These are phyloP conservation scores for Calameuta pallipes DNA, from an alignment of 2,888 invertebrate species.

Conservation along the genomic window DNA sequence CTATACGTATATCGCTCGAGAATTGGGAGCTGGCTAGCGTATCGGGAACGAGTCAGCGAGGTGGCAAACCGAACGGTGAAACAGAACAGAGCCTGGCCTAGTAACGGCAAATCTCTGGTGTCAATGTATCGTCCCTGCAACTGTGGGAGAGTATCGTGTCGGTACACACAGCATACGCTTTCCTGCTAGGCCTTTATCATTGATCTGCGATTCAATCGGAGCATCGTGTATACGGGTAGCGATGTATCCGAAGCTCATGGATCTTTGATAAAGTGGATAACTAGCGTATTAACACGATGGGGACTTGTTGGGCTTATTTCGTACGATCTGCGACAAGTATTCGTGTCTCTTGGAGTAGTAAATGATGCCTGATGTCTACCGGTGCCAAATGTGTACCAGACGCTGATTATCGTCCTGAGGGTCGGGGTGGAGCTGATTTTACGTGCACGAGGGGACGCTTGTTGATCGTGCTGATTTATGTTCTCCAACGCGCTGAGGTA, in stretches of 20 bases:
- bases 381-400: not conserved
- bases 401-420: not conserved
- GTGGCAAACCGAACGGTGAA: conserved; percentile 31
- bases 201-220: not conserved
- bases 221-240: not conserved
- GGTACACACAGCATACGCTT: not conserved
- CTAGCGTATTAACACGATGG: not conserved
- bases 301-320: not conserved
- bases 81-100: conserved; percentile 49
- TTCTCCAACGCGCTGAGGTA: not conserved
- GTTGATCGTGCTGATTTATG: not conserved
- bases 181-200: not conserved
- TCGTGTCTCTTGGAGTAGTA: not conserved
- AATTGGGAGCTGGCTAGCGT: not conserved
- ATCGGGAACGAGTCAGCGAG: conserved; percentile 2
- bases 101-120: conserved; percentile 49
- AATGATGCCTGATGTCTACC: not conserved
- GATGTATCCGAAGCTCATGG: not conserved
- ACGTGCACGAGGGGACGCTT: not conserved
- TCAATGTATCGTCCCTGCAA: conserved; percentile 33
- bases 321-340: not conserved
- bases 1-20: not conserved
- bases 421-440: not conserved
- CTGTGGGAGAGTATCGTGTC: not conserved
- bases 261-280: not conserved